phyloP scores from a whole-genome alignment of 1,140 invertebrate species.

The Vanessa atalanta region DNA sequence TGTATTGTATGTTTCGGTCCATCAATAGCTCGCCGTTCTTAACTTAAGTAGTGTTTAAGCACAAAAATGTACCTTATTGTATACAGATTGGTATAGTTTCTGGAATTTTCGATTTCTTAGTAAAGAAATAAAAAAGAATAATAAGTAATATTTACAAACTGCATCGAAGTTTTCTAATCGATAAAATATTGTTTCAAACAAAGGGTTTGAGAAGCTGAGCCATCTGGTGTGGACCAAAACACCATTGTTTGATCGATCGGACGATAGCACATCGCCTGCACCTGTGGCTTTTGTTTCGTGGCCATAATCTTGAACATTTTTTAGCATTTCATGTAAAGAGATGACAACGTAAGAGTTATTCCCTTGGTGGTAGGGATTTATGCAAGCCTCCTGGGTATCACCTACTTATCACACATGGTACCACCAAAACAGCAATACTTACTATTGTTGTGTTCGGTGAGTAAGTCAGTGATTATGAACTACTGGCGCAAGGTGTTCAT shows the following conservation, averaged over 20 bases:
- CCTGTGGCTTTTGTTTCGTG: slow-evolving; percentile 14
- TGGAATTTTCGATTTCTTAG: neutral
- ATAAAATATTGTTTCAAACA: slow-evolving; percentile 31
- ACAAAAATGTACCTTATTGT: too few species aligned
- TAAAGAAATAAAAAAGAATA: neutral
- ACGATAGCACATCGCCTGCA: slow-evolving; percentile 13
- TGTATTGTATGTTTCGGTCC: too few species aligned
- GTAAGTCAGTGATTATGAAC: too few species aligned
- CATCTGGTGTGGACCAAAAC: slow-evolving; percentile 51
- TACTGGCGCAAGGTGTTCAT: too few species aligned
- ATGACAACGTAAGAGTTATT: too few species aligned
- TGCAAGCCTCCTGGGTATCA: too few species aligned
- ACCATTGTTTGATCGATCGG: slow-evolving; percentile 46
- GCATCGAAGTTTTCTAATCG: slow-evolving; percentile 31
- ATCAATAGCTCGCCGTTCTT: too few species aligned
- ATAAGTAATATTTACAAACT: slow-evolving; percentile 32
- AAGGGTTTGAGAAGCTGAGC: slow-evolving; percentile 26
- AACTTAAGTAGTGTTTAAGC: too few species aligned
- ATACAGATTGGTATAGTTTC: neutral
- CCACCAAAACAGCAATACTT: too few species aligned
- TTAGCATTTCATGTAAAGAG: neutral
- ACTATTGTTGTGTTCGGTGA: too few species aligned
- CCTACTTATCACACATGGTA: too few species aligned
- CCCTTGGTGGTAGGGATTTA: too few species aligned
- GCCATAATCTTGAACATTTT: neutral